A percentile compares a stretch with the other conserved stretches of the same genome.
These are phyloP conservation scores for Urocynchramus pylzowi DNA, from an alignment of 2,113 vertebrate genomes.

Conservation along the genomic window DNA sequence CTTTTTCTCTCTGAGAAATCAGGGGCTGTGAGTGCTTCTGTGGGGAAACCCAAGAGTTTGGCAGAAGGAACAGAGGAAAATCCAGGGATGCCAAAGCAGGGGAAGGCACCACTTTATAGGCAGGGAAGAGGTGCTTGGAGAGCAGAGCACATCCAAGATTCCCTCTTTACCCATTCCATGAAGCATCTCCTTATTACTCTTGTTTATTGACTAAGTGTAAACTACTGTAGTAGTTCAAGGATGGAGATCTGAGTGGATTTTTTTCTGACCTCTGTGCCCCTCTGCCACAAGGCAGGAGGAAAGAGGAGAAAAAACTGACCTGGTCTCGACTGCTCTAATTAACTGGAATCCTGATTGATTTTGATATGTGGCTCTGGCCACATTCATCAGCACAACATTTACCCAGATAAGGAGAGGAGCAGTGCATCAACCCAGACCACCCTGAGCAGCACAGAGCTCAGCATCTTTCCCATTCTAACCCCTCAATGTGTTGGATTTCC, in stretches of 20 bases:
- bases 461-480: neutral
- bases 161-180: neutral
- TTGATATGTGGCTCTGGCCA: neutral
- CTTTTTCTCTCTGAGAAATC: neutral
- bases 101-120: neutral
- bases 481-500: neutral
- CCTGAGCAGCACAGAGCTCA: neutral
- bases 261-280: neutral
- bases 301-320: neutral
- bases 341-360: neutral
- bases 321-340: neutral
- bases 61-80: neutral
- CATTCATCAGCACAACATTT: neutral
- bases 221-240: neutral
- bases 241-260: neutral
- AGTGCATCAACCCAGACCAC: neutral
- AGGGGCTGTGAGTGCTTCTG: neutral
- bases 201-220: conserved; percentile 1
- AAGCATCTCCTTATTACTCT: neutral
- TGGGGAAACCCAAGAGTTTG: neutral
- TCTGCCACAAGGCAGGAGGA: neutral
- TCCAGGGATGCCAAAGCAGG: neutral
- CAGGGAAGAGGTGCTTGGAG: neutral
- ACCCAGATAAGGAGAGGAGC: neutral
- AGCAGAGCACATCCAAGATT: neutral